Conservation (phyloP, 2,888 invertebrate genomes). For the Parelbella ahira region DNA sequence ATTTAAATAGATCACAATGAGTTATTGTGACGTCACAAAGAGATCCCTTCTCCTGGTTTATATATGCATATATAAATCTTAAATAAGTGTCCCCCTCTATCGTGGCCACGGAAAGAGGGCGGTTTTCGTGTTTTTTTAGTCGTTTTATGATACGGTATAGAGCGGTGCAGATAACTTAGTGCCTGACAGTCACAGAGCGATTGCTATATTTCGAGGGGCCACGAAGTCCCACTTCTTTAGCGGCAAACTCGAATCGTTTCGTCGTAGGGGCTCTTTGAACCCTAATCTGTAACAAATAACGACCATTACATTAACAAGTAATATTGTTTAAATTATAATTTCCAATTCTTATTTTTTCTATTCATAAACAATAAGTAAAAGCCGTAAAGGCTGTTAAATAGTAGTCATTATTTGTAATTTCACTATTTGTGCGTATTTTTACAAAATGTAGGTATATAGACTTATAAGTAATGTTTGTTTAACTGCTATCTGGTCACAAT, state of each 20-base stretch:
- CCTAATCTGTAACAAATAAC: conserved; percentile 67
- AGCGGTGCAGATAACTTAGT: conserved; percentile 66
- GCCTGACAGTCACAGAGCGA: conserved; percentile 73
- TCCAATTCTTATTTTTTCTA: too few species aligned
- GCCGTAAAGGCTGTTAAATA: too few species aligned
- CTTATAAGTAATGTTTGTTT: too few species aligned
- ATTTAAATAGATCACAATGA: conserved; percentile 59
- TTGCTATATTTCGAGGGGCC: conserved; percentile 61
- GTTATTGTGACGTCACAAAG: conserved; percentile 76
- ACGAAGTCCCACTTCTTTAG: conserved; percentile 44
- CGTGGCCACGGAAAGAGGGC: conserved; percentile 75
- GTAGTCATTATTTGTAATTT: too few species aligned
- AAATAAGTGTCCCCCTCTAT: conserved; percentile 44
- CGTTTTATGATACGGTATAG: conserved; percentile 62
- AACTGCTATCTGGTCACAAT: too few species aligned
- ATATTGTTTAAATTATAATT: too few species aligned
- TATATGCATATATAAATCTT: conserved; percentile 72
- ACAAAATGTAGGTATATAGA: too few species aligned
- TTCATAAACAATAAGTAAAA: too few species aligned
- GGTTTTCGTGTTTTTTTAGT: conserved; percentile 56
- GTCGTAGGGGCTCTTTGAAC: conserved; percentile 57
- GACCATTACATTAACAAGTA: too few species aligned
- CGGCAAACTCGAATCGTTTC: conserved; percentile 73
- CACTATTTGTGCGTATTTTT: too few species aligned
- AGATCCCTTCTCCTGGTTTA: conserved; percentile 72